These are phyloP conservation scores for Lamellibrachia columna DNA, from an alignment of 2,888 invertebrate genomes.

Conservation along the genomic window DNA sequence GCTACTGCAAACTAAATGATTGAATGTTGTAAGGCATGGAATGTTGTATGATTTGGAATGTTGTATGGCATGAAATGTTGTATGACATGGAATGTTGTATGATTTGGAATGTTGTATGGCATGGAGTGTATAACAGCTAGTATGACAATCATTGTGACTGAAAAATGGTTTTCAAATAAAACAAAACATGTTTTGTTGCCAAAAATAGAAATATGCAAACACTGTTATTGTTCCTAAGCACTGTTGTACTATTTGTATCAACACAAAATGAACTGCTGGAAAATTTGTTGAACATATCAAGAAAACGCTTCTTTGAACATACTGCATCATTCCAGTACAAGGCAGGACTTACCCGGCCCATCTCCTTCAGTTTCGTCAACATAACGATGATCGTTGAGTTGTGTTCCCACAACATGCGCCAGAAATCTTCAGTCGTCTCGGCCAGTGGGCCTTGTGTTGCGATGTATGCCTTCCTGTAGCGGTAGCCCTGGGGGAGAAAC, in stretches of 20 bases:
- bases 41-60: background rate
- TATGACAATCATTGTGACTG: background rate
- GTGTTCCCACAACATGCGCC: slow-evolving; percentile 99
- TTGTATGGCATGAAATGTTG: background rate
- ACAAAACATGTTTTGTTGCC: background rate
- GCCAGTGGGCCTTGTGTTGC: slow-evolving; percentile 97
- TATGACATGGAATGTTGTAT: background rate
- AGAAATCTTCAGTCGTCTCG: slow-evolving; percentile 97
- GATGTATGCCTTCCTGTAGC: slow-evolving; percentile 89
- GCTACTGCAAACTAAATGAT: background rate
- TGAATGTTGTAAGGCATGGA: background rate
- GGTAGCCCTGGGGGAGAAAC: slow-evolving; percentile 61
- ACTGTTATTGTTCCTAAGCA: background rate
- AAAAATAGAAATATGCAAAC: background rate
- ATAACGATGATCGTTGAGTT: slow-evolving; percentile 99
- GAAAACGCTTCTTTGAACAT: background rate
- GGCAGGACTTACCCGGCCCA: slow-evolving; percentile 83
- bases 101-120: too few relatives aligned
- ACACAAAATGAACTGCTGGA: background rate
- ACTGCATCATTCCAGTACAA: background rate
- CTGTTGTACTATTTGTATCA: background rate
- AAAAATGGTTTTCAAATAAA: background rate
- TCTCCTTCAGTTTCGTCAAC: slow-evolving; percentile 96
- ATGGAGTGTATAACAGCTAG: too few relatives aligned
- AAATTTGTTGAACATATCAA: background rate